Conservation (phyloP, 2,888 invertebrate genomes). For the Heliconius hortense region DNA sequence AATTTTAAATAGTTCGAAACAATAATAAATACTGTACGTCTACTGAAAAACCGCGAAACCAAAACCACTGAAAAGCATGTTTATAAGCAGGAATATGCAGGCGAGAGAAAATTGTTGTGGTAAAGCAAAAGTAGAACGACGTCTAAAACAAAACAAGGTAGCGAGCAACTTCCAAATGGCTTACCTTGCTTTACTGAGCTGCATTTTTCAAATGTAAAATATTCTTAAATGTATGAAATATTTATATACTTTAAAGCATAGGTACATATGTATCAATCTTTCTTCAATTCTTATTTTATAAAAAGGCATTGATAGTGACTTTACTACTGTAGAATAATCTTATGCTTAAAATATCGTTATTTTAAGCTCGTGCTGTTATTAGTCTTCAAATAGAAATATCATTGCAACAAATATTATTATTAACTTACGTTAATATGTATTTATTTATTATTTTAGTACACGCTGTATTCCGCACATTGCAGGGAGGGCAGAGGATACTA, state of each 20-base stretch:
- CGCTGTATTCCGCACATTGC: too few relatives aligned
- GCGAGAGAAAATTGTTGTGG: slow-evolving; percentile 21
- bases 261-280: background rate
- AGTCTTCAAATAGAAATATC: too few relatives aligned
- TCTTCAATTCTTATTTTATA: background rate
- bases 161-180: slow-evolving; percentile 19
- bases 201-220: slow-evolving; percentile 20
- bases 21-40: background rate
- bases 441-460: too few relatives aligned
- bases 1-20: too few relatives aligned
- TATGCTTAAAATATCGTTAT: too few relatives aligned
- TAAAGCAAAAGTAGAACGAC: slow-evolving; percentile 20
- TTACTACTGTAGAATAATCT: too few relatives aligned
- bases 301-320: background rate
- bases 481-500: too few relatives aligned
- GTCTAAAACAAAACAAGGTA: slow-evolving; percentile 26
- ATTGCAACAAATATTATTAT: too few relatives aligned
- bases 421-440: too few relatives aligned
- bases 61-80: slow-evolving; percentile 11
- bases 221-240: background rate
- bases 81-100: slow-evolving; percentile 1
- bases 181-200: slow-evolving; percentile 10
- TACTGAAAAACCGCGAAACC: background rate
- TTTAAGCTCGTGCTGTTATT: too few relatives aligned
- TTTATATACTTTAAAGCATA: slow-evolving; percentile 1